Conservation (phyloP, 2,888 invertebrate genomes). For the Pharmacophagus antenor region DNA sequence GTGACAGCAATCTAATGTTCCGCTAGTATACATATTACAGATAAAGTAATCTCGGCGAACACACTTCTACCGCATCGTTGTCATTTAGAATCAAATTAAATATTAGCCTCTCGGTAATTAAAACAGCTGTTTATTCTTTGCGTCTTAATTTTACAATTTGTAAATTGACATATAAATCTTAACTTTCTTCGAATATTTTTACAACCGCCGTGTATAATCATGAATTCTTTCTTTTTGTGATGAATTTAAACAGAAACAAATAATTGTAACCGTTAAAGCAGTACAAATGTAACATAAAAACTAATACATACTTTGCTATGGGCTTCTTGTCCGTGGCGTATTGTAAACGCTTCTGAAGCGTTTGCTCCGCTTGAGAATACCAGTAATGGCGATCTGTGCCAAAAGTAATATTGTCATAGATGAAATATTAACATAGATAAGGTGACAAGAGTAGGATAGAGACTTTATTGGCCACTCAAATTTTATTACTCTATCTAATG, state of each 20-base stretch:
- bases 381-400: conserved; percentile 79
- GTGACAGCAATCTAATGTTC: too few species aligned
- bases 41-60: too few species aligned
- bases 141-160: too few species aligned
- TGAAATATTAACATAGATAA: not conserved
- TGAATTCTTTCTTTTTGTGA: too few species aligned
- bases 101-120: too few species aligned
- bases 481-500: not conserved
- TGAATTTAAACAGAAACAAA: not conserved
- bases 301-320: conserved; percentile 69
- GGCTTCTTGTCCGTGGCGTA: conserved; percentile 72
- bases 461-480: not conserved
- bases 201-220: too few species aligned
- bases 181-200: too few species aligned
- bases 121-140: too few species aligned
- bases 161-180: too few species aligned
- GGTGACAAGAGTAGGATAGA: not conserved
- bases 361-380: conserved; percentile 81
- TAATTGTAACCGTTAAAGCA: not conserved
- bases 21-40: too few species aligned
- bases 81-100: too few species aligned
- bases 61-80: too few species aligned
- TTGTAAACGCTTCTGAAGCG: conserved; percentile 76
- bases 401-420: not conserved
- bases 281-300: not conserved